phyloP scores from a whole-genome alignment of 2,113 vertebrate genomes.

The Macquaria australasica region DNA sequence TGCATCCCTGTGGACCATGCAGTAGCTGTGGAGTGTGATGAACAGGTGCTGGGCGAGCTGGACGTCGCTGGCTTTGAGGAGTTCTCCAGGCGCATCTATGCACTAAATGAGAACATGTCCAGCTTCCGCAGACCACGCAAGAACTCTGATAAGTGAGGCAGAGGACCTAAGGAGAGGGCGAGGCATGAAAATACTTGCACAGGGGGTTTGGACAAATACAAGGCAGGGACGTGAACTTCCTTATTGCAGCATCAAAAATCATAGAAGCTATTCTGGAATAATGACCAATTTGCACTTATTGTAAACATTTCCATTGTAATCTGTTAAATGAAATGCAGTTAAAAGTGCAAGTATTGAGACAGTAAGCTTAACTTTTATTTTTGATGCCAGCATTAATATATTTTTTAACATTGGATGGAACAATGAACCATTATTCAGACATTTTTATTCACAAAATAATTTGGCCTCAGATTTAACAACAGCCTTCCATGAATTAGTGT shows the following conservation, averaged over 20 bases:
- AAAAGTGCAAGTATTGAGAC: slow-evolving; percentile 62
- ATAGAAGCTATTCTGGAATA: slow-evolving; percentile 71
- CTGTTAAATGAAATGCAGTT: slow-evolving; percentile 74
- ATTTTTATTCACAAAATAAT: background rate
- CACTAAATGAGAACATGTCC: slow-evolving; percentile 94
- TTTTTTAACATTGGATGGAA: slow-evolving; percentile 34
- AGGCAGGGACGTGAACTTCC: slow-evolving; percentile 40
- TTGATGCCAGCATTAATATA: slow-evolving; percentile 28
- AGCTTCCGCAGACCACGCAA: slow-evolving; percentile 95
- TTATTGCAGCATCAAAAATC: slow-evolving; percentile 53
- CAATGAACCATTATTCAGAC: background rate
- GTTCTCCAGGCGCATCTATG: slow-evolving; percentile 97
- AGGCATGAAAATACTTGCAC: slow-evolving; percentile 36
- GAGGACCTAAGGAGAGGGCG: slow-evolving; percentile 21
- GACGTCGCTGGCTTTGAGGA: slow-evolving; percentile 91
- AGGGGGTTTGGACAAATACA: slow-evolving; percentile 35
- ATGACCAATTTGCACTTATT: slow-evolving; percentile 89
- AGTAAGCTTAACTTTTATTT: slow-evolving; percentile 32
- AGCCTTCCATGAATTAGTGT: background rate
- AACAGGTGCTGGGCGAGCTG: slow-evolving; percentile 95
- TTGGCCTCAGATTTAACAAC: slow-evolving; percentile 9
- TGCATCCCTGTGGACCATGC: slow-evolving; percentile 96
- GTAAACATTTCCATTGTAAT: slow-evolving; percentile 84
- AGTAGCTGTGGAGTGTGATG: slow-evolving; percentile 95
- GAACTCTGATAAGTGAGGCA: slow-evolving; percentile 93